Percentiles rank a stretch among this genome's conserved stretches.
Evolutionary conservation across 2,888 invertebrate species (phyloP).

Genomic region (Microplitis deprimator): DNA sequence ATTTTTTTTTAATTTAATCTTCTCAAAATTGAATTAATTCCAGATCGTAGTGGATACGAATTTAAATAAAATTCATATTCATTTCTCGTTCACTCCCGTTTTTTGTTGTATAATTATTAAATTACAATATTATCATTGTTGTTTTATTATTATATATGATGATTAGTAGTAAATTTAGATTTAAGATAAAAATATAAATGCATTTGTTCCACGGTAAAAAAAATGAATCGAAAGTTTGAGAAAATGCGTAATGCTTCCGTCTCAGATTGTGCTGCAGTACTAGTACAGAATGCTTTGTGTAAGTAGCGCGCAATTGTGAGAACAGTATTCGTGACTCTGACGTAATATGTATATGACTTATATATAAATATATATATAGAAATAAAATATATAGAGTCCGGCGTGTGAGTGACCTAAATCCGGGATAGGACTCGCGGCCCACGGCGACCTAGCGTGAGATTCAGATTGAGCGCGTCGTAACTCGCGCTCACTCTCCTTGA

Average conservation of each 20-base stretch:
- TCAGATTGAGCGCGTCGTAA: constrained; percentile 68
- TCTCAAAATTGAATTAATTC: too few relatives aligned
- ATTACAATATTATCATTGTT: not conserved
- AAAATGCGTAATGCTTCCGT: constrained; percentile 40
- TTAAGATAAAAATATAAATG: not conserved
- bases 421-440: constrained; percentile 59
- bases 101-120: not conserved
- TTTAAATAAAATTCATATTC: too few relatives aligned
- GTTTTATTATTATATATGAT: not conserved
- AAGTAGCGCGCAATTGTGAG: constrained; percentile 32
- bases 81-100: too few relatives aligned
- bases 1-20: too few relatives aligned
- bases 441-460: constrained; percentile 66
- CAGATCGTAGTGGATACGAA: too few relatives aligned
- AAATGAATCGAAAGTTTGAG: constrained; percentile 17
- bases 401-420: constrained; percentile 67
- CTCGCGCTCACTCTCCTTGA: constrained; percentile 66
- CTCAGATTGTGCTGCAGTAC: constrained; percentile 36
- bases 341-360: constrained; percentile 31
- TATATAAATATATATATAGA: constrained; percentile 19
- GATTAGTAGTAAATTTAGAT: not conserved
- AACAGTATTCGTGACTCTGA: constrained; percentile 38
- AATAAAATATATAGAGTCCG: constrained; percentile 8
- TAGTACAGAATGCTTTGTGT: constrained; percentile 40
- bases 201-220: not conserved